Base-by-base conservation (phyloP, 1,140 invertebrate species). In the Neuroterus valhalla region DNA sequence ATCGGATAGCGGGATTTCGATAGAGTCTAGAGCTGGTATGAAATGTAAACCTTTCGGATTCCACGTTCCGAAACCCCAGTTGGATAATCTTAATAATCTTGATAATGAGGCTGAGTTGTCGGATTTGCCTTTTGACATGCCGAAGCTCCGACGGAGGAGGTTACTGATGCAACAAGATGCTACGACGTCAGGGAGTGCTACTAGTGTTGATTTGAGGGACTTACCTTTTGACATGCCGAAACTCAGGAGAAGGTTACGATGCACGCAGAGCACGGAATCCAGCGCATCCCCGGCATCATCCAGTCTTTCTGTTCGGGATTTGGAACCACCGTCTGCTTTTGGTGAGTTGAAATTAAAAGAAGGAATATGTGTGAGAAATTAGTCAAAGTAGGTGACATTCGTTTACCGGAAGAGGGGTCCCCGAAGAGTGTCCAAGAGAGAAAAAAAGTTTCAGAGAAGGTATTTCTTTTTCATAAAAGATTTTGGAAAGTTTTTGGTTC, bases 191-290 rank as follows among this genome's bases (percentile, higher is more conserved):
- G 92, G 93, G 45, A 94, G 93, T 79, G 92, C 93, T 21, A 94
- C 93, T 2, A 94, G 93, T 6, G 93, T 95, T 12, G 95, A 96
- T 83, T 89, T 96, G 2, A 91, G 93, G 62, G 93, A 96, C 82
- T 90, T 97, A 75, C 96, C 96, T 17, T 97, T 97, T 84, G 96
- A 97, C 85, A 96, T 97, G 95, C 96, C 96, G 14, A 97, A 97
- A 88, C 88, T 97, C 48, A 90, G 95, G 68, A 91, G 96, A 42
- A 92, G 95, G 76, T 89, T 95, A 69, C 90, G 93, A 66, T 92
- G 91, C 74, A 89, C 90, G 74, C 90, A 92, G 76, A 93, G 91
- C 80, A 92, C 90, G 43, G 93, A 93, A 79, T 92, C 92, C 17
- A 94, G 93, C 82, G 92, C 93, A 23, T 95, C 94, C 1, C 94